Evolutionary conservation across 2,113 vertebrate genomes (phyloP).

Genomic region (Pluvialis apricaria): DNA sequence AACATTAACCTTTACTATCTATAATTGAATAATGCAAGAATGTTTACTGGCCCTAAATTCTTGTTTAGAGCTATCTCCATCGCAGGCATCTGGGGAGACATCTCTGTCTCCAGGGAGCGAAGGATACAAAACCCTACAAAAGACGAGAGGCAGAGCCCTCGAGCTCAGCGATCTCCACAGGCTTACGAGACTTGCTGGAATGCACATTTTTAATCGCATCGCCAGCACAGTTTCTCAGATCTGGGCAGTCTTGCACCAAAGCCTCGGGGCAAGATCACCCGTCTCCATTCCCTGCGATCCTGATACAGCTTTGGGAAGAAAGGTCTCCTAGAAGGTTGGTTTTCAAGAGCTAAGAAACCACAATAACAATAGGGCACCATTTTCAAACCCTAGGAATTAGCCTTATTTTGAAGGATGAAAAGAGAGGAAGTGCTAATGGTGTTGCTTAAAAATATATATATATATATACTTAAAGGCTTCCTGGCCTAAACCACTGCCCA

Average conservation of each 20-base stretch:
- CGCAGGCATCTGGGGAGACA: neutral
- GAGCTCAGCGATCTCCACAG: neutral
- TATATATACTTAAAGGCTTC: neutral
- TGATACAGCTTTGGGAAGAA: neutral
- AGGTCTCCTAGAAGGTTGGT: neutral
- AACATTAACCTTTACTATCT: neutral
- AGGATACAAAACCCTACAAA: neutral
- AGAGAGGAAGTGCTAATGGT: neutral
- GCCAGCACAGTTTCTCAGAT: neutral
- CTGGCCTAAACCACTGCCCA: neutral
- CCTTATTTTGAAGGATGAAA: neutral
- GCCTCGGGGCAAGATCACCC: neutral
- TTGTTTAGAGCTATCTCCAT: neutral
- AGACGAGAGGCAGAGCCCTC: neutral
- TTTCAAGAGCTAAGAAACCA: neutral
- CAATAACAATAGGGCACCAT: neutral
- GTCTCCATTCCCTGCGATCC: neutral
- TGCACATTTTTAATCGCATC: accelerated
- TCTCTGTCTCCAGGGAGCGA: neutral
- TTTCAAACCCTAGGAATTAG: neutral
- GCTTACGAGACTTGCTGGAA: neutral
- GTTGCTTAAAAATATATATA: neutral
- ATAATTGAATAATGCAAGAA: neutral
- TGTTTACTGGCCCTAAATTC: neutral
- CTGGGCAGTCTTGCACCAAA: neutral